Conservation (phyloP, 2,113 vertebrate genomes). For the Cairina moschata region DNA sequence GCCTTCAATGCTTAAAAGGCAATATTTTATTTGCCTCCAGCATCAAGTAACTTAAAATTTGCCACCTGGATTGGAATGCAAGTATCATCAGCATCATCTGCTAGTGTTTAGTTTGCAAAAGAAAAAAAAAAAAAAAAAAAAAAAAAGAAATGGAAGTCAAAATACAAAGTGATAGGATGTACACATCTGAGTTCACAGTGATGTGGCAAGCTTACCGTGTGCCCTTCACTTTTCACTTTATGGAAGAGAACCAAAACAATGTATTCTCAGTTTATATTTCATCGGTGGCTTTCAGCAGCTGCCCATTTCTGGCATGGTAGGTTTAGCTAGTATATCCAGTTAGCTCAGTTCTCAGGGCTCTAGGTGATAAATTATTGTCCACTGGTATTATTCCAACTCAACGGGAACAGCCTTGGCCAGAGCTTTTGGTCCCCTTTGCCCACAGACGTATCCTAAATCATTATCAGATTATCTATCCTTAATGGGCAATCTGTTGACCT, state of each 20-base stretch:
- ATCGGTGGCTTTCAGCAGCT: background rate
- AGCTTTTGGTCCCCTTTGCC: background rate
- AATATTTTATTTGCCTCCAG: background rate
- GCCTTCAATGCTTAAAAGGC: background rate
- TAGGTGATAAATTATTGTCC: slow-evolving; percentile 7
- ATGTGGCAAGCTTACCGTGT: background rate
- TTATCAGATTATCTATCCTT: slow-evolving; percentile 25
- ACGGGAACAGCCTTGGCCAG: slow-evolving; percentile 7
- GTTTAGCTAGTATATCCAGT: background rate
- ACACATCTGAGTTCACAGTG: background rate
- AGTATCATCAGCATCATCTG: background rate
- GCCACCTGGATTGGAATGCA: background rate
- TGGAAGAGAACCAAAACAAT: background rate
- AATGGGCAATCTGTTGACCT: slow-evolving; percentile 60
- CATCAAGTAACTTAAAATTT: background rate
- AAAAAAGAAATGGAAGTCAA: background rate
- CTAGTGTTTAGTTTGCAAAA: background rate
- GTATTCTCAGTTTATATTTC: background rate
- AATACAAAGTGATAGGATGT: background rate
- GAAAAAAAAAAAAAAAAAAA: background rate
- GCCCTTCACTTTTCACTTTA: background rate
- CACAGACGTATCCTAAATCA: slow-evolving; percentile 44
- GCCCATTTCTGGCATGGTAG: background rate
- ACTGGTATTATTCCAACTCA: slow-evolving; percentile 10
- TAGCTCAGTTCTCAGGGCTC: background rate